These are phyloP conservation scores for Hydra vulgaris DNA, from an alignment of 30 jellyfish, hydroid and myxozoan species.

Conservation along the genomic window DNA sequence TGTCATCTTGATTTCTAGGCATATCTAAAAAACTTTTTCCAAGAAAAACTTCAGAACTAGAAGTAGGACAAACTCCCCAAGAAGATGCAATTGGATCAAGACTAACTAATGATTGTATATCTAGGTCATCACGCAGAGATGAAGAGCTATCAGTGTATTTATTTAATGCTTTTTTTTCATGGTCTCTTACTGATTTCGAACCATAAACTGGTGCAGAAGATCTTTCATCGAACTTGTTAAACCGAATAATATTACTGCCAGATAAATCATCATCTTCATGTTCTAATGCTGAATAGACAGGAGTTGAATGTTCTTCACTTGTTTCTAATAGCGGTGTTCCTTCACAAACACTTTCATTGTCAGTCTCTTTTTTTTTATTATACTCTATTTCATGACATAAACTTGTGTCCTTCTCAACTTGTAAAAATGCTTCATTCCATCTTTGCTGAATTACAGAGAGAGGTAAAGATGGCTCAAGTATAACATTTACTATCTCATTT, in stretches of 20 bases:
- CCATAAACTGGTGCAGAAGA: slow-evolving; percentile 95
- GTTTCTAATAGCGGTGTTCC: not conserved
- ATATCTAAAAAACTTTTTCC: slow-evolving; percentile 43
- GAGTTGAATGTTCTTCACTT: not conserved
- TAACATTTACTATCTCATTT: slow-evolving; percentile 62
- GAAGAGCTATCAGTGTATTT: not conserved
- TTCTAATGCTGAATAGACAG: slow-evolving; percentile 12
- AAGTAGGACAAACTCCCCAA: slow-evolving; percentile 79
- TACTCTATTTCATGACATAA: not conserved
- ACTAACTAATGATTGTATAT: not conserved
- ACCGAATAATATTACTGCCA: slow-evolving; percentile 23
- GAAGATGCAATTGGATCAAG: slow-evolving; percentile 13
- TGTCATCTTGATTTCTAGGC: slow-evolving; percentile 64
- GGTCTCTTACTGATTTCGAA: slow-evolving; percentile 62
- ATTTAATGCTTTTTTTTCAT: slow-evolving; percentile 25
- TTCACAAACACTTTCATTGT: not conserved
- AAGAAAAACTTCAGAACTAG: slow-evolving; percentile 38
- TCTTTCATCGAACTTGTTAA: slow-evolving; percentile 51
- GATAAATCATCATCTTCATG: slow-evolving; percentile 40
- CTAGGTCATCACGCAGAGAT: not conserved
- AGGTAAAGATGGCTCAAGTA: slow-evolving; percentile 82
- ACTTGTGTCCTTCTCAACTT: not conserved
- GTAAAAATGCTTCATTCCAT: slow-evolving; percentile 52
- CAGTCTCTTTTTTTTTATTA: not conserved
- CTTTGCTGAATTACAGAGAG: slow-evolving; percentile 24